phyloP scores from a whole-genome alignment of 2,797 vertebrate genomes.

The Myripristis jacobus region DNA sequence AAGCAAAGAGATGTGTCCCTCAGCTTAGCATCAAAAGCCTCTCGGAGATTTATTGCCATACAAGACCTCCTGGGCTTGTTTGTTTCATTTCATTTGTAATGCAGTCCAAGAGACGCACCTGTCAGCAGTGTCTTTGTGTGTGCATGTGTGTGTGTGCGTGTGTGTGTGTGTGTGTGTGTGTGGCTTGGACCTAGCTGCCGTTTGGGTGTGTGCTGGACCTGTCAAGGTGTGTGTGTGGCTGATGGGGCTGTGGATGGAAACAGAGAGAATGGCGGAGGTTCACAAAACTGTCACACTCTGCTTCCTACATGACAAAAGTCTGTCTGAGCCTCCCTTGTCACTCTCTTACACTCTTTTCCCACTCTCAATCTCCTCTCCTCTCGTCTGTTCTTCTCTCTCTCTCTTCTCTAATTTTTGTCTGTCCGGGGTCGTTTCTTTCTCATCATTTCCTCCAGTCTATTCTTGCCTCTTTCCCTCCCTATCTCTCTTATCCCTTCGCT shows the following conservation, averaged over 20 bases:
- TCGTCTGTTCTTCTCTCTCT: neutral
- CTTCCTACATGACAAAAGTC: conserved; percentile 69
- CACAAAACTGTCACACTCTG: conserved; percentile 70
- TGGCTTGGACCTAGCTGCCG: no score
- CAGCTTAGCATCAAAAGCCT: conserved; percentile 52
- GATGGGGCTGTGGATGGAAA: conserved; percentile 53
- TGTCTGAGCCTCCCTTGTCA: conserved; percentile 31
- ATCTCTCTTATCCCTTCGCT: conserved; percentile 71
- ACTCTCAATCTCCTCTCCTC: conserved; percentile 5
- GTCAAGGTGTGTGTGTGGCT: conserved; percentile 68
- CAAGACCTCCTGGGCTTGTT: conserved; percentile 65
- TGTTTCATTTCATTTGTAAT: conserved; percentile 69
- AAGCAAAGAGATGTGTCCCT: conserved; percentile 47
- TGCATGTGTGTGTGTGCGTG: conserved; percentile 16
- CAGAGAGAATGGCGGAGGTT: conserved; percentile 53
- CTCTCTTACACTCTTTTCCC: neutral
- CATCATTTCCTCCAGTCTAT: conserved; percentile 41
- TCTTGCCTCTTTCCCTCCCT: conserved; percentile 40
- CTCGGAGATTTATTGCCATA: conserved; percentile 53
- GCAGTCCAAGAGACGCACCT: conserved; percentile 56
- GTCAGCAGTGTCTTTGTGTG: conserved; percentile 44
- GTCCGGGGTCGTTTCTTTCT: conserved; percentile 60
- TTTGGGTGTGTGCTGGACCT: conserved; percentile 35
- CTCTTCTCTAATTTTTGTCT: conserved; percentile 11
- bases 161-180: conserved; percentile 21